Evolutionary conservation across 2,797 vertebrate species (phyloP), one percentile per base, ranked within the genome.

Genomic region (Potorous gilbertii): DNA sequence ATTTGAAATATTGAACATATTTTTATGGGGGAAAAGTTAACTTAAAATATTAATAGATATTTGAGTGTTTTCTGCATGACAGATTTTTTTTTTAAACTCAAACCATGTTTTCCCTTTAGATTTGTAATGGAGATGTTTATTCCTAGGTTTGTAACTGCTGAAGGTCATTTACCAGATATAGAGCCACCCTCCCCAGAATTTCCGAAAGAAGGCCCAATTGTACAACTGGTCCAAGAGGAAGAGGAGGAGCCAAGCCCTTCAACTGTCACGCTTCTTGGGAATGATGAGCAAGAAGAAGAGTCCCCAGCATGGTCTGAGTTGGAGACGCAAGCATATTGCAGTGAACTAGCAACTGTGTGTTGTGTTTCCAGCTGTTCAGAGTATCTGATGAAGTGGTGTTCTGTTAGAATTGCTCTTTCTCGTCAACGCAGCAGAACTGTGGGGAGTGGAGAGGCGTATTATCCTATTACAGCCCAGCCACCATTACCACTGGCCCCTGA

Each of bases 311-410:
- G 99, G 96, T 99, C 99, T 98, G 99, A 99, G 54, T 97, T 98
- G 96, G 99, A 99, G 97, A 99, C 99, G 94, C 98, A 99, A 66
- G 95, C 97, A 0, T 99, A 99, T 98, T 99, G 99, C 95, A 99
- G 97, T 87, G 98, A 99, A 87, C 97, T 99, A 95, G 98, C 99
- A 31, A 98, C 99, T 34, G 97, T 99, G 93, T 99, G 99, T 97
- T 99, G 99, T 92, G 98, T 99, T 98, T 99, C 99, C 96, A 99
- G 99, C 6, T 99, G 99, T 97, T 99, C 99, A 0, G 99, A 99
- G 93, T 99, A 99, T 89, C 97, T 99, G 3, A 98, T 98, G 56
- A 99, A 98, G 92, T 99, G 99, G 99, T 99, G 99, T 98, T 99
- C 99, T 0, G 98, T 98, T 90, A 97, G 98, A 91, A 97, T 98